Evolutionary conservation across 2,888 invertebrate species (phyloP), one percentile per base, ranked within the genome.

Genomic region (Morpho helenor): DNA sequence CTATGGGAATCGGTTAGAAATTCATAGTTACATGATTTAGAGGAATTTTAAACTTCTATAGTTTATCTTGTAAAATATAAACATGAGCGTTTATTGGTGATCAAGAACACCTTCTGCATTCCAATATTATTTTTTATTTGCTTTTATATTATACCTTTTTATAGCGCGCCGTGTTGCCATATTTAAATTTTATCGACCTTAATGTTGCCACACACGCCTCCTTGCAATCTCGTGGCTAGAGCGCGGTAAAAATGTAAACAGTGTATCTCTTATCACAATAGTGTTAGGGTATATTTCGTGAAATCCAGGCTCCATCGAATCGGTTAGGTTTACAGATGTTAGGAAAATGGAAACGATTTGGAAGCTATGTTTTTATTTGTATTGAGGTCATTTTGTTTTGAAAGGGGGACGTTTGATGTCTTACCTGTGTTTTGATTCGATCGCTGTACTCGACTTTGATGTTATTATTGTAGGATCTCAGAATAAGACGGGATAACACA

Each of bases 111-210:
- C 40, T 47, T 42, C n/a, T 41, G 16, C 40, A 2, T 40, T 47
- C 50, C 59, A 56, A 52, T 58, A 63, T 63, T 57, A 59, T 48
- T 60, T 31, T 69, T 74, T 74, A 79, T 79, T 75, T 70, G 73
- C 77, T 79, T 79, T 82, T 79, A 80, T 84, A 83, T 84, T 82
- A 82, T 86, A 80, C 77, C 75, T 84, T 77, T 86, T 86, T 84
- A 86, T 84, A 80, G 80, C 85, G 71, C 71, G 67, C 71, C 73
- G 78, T 86, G 87, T 83, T 82, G 83, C 87, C 84, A 84, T 89
- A 89, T 89, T 89, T 89, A 88, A 89, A 88, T 89, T 87, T 88
- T 88, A 87, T 88, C 84, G 76, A 82, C 85, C 87, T 87, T 88
- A 89, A 88, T 87, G 87, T 87, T 81, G 79, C 87, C 88, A 86